These are phyloP conservation scores for Drosophila siamana DNA, from an alignment of 2,888 invertebrate genomes.

Conservation along the genomic window DNA sequence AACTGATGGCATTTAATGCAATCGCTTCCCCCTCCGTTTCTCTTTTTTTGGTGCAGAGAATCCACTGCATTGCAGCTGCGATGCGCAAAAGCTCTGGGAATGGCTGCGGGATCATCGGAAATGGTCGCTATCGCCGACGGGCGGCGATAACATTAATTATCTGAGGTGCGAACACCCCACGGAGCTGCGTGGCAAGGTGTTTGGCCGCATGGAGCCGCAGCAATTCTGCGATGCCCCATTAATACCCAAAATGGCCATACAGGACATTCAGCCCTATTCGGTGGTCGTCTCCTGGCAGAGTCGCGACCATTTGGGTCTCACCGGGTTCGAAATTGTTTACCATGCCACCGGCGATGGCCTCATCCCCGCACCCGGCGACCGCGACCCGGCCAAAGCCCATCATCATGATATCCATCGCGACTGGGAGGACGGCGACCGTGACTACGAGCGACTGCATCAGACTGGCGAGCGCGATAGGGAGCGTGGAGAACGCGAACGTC, in stretches of 20 bases:
- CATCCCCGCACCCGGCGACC: constrained; percentile 49
- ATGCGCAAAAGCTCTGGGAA: constrained; percentile 95
- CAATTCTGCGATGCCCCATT: constrained; percentile 94
- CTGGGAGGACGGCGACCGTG: constrained; percentile 23
- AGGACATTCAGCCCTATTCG: constrained; percentile 94
- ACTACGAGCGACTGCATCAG: constrained; percentile 13
- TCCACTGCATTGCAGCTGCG: constrained; percentile 95
- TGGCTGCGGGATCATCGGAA: constrained; percentile 96
- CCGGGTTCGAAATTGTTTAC: constrained; percentile 94
- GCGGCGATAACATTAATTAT: constrained; percentile 85
- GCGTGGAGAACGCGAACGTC: constrained; percentile 38
- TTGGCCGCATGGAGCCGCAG: constrained; percentile 91
- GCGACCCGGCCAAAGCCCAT: constrained; percentile 32
- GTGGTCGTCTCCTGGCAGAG: constrained; percentile 96
- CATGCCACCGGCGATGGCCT: constrained; percentile 88
- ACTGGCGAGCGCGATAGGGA: constrained; percentile 22
- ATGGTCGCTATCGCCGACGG: constrained; percentile 81
- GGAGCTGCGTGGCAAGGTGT: constrained; percentile 90
- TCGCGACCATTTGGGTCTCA: constrained; percentile 93
- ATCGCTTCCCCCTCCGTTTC: too few species aligned
- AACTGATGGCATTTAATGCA: too few species aligned
- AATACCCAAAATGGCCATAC: constrained; percentile 93
- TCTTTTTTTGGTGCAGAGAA: constrained; percentile 88
- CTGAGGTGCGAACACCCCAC: constrained; percentile 94
- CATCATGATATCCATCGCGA: constrained; percentile 38